phyloP scores from a whole-genome alignment of 2,113 vertebrate species.

The Triplophysa dalaica region DNA sequence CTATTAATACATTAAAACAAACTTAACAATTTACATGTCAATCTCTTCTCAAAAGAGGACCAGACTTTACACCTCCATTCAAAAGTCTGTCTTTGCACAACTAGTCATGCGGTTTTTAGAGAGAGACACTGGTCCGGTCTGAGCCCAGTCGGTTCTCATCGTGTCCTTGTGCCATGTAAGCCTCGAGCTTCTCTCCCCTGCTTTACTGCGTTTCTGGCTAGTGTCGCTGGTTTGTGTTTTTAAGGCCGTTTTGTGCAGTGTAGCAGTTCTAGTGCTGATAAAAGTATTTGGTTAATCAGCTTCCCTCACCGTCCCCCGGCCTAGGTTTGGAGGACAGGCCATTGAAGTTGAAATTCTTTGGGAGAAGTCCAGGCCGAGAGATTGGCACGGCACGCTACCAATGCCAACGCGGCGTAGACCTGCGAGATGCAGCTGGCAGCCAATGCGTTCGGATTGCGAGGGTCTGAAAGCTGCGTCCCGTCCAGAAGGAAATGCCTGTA shows the following conservation, averaged over 20 bases:
- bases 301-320: constrained; percentile 70
- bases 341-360: constrained; percentile 67
- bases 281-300: constrained; percentile 85
- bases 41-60: too few relatives aligned
- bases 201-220: constrained; percentile 67
- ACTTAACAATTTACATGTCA: too few relatives aligned
- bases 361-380: constrained; percentile 50
- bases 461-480: constrained; percentile 54
- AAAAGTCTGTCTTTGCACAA: not conserved
- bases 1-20: too few relatives aligned
- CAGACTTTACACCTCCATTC: too few relatives aligned
- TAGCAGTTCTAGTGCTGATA: constrained; percentile 77
- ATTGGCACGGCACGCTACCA: constrained; percentile 73
- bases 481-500: constrained; percentile 71
- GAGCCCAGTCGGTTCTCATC: constrained; percentile 58
- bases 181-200: constrained; percentile 66
- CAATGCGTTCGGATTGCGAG: constrained; percentile 59
- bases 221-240: constrained; percentile 58
- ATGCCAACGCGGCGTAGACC: constrained; percentile 60
- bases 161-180: constrained; percentile 69
- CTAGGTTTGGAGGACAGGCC: constrained; percentile 66
- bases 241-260: constrained; percentile 71
- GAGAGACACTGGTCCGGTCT: constrained; percentile 25
- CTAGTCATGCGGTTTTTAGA: constrained; percentile 6
- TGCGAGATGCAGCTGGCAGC: constrained; percentile 65